Evolutionary conservation across 2,888 invertebrate genomes (phyloP).

Genomic region (Amblyjoppa proteus): DNA sequence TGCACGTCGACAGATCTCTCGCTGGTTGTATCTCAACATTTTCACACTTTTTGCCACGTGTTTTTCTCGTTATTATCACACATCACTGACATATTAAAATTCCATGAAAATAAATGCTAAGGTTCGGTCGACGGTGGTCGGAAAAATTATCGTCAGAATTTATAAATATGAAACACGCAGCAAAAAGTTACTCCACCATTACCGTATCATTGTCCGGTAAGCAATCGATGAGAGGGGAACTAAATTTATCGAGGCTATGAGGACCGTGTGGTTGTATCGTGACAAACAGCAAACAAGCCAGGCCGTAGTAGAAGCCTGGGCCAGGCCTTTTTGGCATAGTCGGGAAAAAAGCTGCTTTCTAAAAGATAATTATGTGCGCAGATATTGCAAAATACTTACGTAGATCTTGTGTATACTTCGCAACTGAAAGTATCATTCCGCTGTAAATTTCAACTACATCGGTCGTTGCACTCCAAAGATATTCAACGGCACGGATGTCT

Average conservation of each 20-base stretch:
- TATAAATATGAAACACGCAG: background rate
- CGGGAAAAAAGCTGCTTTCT: too few species aligned
- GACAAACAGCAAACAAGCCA: too few species aligned
- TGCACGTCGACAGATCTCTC: constrained; percentile 59
- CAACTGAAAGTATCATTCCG: too few species aligned
- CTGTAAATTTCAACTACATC: too few species aligned
- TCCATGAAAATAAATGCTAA: constrained; percentile 5
- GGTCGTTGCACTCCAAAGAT: too few species aligned
- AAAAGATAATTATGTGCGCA: too few species aligned
- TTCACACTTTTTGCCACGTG: constrained; percentile 35
- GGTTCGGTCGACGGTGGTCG: background rate
- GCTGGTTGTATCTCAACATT: constrained; percentile 32
- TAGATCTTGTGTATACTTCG: too few species aligned
- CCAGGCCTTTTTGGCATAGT: too few species aligned
- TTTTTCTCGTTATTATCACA: constrained; percentile 27
- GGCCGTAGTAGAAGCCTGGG: too few species aligned
- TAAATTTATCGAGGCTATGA: background rate
- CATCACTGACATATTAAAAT: constrained; percentile 38
- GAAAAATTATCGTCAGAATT: background rate
- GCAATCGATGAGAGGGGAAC: background rate
- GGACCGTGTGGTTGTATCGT: too few species aligned
- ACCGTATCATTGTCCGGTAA: background rate
- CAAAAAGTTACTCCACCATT: background rate
- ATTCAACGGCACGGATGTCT: too few species aligned
- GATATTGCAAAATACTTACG: too few species aligned